These are phyloP conservation scores for Brachylomia viminalis DNA, from an alignment of 2,888 invertebrate species.

Conservation along the genomic window DNA sequence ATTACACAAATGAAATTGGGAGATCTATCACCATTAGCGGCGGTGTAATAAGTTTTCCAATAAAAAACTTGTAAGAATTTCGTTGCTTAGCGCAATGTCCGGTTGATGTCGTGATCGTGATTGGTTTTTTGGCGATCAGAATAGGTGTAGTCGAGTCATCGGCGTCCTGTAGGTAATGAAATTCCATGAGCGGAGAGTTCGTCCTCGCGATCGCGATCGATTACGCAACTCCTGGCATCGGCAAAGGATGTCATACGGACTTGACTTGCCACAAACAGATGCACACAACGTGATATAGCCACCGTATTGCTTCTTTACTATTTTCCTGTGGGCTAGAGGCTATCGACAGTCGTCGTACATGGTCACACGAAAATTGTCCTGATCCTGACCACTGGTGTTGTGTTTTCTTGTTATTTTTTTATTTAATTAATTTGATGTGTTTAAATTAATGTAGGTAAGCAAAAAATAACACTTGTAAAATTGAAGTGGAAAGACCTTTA, in stretches of 20 bases:
- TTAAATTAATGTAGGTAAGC: conserved; percentile 15
- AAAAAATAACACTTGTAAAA: conserved; percentile 4
- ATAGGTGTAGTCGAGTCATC: conserved; percentile 64
- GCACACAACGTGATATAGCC: conserved; percentile 82
- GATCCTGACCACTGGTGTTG: conserved; percentile 50
- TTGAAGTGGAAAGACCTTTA: conserved; percentile 1
- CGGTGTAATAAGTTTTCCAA: conserved; percentile 42
- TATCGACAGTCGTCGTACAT: conserved; percentile 64
- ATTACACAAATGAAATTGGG: conserved; percentile 53
- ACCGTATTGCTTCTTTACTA: conserved; percentile 81
- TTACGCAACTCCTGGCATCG: conserved; percentile 68
- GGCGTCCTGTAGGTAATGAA: conserved; percentile 74
- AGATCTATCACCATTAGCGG: conserved; percentile 51
- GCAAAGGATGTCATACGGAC: conserved; percentile 80
- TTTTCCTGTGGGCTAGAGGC: conserved; percentile 81
- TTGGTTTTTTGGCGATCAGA: conserved; percentile 59
- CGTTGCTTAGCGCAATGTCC: conserved; percentile 58
- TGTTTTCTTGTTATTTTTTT: conserved; percentile 17
- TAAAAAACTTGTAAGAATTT: conserved; percentile 49
- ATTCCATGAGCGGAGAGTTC: conserved; percentile 73
- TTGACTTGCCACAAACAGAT: conserved; percentile 71
- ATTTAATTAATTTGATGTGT: conserved; percentile 23
- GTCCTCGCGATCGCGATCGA: conserved; percentile 76
- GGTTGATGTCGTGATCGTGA: conserved; percentile 53
- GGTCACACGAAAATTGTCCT: conserved; percentile 66